Evolutionary conservation across 2,113 vertebrate species (phyloP).

Genomic region (Neodon shergylaensis): DNA sequence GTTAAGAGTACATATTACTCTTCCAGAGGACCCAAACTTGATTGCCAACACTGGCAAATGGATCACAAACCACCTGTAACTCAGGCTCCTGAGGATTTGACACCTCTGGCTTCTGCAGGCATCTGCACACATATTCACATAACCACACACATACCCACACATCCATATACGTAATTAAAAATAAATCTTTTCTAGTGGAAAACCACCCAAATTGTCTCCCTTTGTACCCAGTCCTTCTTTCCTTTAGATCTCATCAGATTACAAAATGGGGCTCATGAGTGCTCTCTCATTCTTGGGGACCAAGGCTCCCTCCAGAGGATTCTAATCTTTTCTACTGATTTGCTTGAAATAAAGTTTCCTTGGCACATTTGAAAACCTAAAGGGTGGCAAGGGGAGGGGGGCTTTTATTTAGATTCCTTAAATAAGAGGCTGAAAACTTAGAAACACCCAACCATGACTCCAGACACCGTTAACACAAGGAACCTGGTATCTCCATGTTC

Average conservation of each 20-base stretch:
- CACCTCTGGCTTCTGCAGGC: background rate
- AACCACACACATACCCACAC: background rate
- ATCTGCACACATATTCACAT: background rate
- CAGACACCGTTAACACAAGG: background rate
- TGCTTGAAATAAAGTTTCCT: background rate
- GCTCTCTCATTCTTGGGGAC: too few species aligned
- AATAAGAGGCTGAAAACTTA: background rate
- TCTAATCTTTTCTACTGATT: background rate
- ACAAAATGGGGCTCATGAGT: too few species aligned
- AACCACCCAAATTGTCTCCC: too few species aligned
- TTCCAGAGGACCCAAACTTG: background rate
- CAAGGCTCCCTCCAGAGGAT: background rate
- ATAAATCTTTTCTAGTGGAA: background rate
- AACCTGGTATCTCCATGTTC: background rate
- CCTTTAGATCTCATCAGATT: background rate
- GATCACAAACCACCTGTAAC: background rate
- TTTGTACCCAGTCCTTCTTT: background rate
- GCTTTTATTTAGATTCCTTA: background rate
- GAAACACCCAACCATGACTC: background rate
- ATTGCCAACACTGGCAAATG: background rate
- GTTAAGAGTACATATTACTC: background rate
- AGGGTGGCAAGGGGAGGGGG: too few species aligned
- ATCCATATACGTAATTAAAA: background rate
- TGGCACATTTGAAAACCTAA: background rate
- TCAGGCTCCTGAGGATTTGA: background rate